Evolutionary conservation across 2,888 invertebrate genomes (phyloP), one percentile per base, ranked within the genome.

Genomic region (Habrosyne pyritoides): DNA sequence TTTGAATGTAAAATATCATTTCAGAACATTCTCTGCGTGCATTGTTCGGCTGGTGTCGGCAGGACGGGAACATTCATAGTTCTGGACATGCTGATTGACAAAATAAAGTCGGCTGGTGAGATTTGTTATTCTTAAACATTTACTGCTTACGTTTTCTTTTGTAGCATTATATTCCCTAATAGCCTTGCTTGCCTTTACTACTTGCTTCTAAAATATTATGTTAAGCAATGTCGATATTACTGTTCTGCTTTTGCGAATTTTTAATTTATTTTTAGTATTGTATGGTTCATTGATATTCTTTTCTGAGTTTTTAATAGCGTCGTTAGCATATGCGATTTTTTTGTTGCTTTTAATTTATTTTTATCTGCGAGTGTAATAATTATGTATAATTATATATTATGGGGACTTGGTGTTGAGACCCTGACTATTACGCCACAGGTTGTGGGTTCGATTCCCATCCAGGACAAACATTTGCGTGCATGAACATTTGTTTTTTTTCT

Each of bases 41-140:
- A 98, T 80, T 96, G 96, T 81, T 99, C 99, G 66, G 99, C 99
- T 53, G 99, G 99, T 56, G 99, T 99, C 71, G 99, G 99, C 26
- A 94, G 99, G 71, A 99, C 99, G 0, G 99, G 99, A 59, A 99
- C 99, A 0, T 99, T 99, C 84, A 99, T 99, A 76, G 99, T 98
- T 22, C 96, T 99, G 61, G 99, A 99, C 84, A 98, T 99, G 95
- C 96, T 99, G 61, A 94, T 99, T 67, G 98, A 98, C 88, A 97
- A 98, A 93, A 97, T 99, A 64, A 97, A 97, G 86, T 94, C 95
- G 69, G 95, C 96, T 79, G 98, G 91, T 91, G 69, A 87, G 81
- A 59, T 28, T 55, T 30, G 30, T 30, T 26, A 8, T 46, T 21
- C 8, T 0, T 22, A 2, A 47, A 21, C 12, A 10, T 1, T 18